Evolutionary conservation across 2,888 invertebrate species (phyloP), one percentile per base, ranked within the genome.

Genomic region (Epinotia nisella): DNA sequence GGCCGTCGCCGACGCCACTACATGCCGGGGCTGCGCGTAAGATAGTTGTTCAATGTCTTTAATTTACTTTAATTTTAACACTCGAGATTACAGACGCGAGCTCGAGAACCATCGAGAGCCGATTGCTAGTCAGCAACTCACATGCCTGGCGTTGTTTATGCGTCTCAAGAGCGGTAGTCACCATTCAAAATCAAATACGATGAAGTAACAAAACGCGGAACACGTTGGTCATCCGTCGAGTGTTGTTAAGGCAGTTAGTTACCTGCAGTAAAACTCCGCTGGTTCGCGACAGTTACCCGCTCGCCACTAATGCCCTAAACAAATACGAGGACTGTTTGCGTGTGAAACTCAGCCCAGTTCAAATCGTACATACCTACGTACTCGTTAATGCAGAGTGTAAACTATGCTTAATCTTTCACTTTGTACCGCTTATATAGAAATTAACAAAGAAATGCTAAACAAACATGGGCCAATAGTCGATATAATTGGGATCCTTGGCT

Each of bases 351-450:
- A 84, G 87, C 79, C 85, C 84, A 88, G 89, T 88, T 87, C 89
- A 86, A 80, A 90, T 88, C 87, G 82, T 82, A 86, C 83, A 80
- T 80, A 83, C 68, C 45, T 64, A 17, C 11, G 17, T 59, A 66
- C 83, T 82, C 80, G 90, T 86, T 91, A 93, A 92, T 86, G 76
- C 78, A 77, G 77, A 82, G 81, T 78, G 87, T 83, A 90, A 89
- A 91, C 90, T 79, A 79, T 80, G 85, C 85, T 90, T 92, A 91
- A 91, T 92, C 87, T 88, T 90, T 90, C 90, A 90, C 90, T 92
- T 91, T 92, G 87, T 89, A 81, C 85, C 85, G 86, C 87, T 90
- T 89, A 89, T 79, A 89, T 82, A 85, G 78, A 87, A 90, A 91
- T 92, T 91, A 90, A 90, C 90, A 82, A 86, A 87, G 85, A 87